Evolutionary conservation across 2,113 vertebrate genomes (phyloP), one percentile per base, ranked within the genome.

Genomic region (Sterrhoptilus dennistouni): DNA sequence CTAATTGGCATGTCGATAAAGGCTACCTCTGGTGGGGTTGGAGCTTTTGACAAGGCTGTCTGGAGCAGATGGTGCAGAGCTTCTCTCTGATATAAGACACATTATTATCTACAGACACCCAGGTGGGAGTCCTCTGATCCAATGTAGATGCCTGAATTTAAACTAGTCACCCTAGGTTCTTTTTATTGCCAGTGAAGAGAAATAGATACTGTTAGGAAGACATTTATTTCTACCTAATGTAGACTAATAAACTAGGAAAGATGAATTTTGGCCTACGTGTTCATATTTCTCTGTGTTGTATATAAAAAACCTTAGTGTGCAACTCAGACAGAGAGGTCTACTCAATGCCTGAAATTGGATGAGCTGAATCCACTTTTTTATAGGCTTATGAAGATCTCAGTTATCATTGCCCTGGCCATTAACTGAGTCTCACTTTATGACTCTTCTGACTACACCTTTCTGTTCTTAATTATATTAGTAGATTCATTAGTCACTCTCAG

Each of bases 71-170:
- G 89, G 75, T 91, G 42, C 44, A 91, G 87, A 93, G 59, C 28
- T 95, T 76, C 63, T 83, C 36, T 94, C 70, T 85, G 75, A 96
- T 96, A 53, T 94, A 77, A 89, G 81, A 83, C 70, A 79, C 31
- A 11, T 45, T 90, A 92, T 97, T 94, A 95, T 94, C 94, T 94
- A 87, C 89, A 94, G 93, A 93, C 65, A 93, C 50, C 59, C 82
- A 95, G 90, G 85, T 93, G 76, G 38, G 86, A 95, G 63, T 92
- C 50, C 56, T 95, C 83, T 92, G 83, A 95, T 97, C 83, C 87
- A 77, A 92, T 86, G 79, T 66, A 83, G 82, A 88, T 89, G 42
- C 35, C 50, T 95, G 94, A 95, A 95, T 95, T 92, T 95, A 93
- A 95, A 93, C 86, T 77, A 90, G 82, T 92, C 88, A 78, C 68